phyloP scores from a whole-genome alignment of 35 echinoderm and acorn worm genomes.

The Acanthaster planci region DNA sequence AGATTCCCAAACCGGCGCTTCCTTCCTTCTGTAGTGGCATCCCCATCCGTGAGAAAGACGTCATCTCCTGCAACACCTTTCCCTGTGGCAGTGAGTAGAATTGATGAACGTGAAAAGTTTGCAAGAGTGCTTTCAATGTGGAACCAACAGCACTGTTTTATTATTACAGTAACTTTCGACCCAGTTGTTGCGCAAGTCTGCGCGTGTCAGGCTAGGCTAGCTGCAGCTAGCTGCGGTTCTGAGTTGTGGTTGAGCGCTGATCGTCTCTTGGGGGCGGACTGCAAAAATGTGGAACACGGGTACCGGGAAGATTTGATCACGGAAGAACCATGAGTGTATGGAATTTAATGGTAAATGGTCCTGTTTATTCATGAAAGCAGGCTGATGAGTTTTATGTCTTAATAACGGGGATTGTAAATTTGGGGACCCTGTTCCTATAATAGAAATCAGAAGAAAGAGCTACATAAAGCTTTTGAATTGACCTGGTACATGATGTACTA shows the following conservation, averaged over 20 bases:
- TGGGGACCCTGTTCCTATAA: too few relatives aligned
- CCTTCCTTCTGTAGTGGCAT: not conserved
- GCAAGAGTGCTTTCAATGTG: not conserved
- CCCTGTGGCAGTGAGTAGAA: slow-evolving; percentile 9
- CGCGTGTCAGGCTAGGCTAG: not conserved
- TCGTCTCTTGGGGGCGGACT: too few relatives aligned
- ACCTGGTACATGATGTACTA: too few relatives aligned
- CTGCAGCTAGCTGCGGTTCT: not conserved
- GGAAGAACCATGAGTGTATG: too few relatives aligned
- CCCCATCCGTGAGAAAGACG: not conserved
- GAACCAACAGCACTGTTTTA: not conserved
- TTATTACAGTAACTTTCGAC: not conserved
- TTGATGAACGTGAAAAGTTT: not conserved
- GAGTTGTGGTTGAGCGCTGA: not conserved
- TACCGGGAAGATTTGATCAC: too few relatives aligned
- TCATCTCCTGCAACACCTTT: not conserved
- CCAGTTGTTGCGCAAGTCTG: not conserved
- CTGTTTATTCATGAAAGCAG: too few relatives aligned
- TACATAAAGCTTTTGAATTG: too few relatives aligned
- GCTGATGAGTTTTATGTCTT: too few relatives aligned
- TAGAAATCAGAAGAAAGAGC: too few relatives aligned
- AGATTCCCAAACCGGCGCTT: not conserved
- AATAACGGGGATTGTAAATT: too few relatives aligned
- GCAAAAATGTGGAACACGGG: too few relatives aligned
- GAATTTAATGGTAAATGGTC: too few relatives aligned